phyloP scores from a whole-genome alignment of 2,113 vertebrate species.

The Tachysurus vachellii region DNA sequence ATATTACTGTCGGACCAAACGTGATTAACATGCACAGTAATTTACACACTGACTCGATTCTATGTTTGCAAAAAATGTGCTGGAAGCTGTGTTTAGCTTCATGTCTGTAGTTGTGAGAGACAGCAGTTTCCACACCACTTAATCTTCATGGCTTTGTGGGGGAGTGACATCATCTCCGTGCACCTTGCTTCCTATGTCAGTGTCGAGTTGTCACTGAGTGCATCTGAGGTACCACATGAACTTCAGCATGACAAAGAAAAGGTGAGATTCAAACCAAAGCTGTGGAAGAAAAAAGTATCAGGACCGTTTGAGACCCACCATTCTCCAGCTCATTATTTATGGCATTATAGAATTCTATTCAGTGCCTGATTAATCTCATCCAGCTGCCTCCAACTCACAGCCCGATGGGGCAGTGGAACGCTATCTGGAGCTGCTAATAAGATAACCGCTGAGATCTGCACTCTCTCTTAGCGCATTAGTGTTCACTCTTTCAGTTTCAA shows the following conservation, averaged over 20 bases:
- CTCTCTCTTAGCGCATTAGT: slow-evolving; percentile 75
- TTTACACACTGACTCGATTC: slow-evolving; percentile 20
- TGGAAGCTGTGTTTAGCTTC: slow-evolving; percentile 30
- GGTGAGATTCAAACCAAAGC: slow-evolving; percentile 50
- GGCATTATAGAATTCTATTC: slow-evolving; percentile 70
- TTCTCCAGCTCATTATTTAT: slow-evolving; percentile 67
- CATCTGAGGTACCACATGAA: background rate
- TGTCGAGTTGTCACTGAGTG: background rate
- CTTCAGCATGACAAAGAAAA: background rate
- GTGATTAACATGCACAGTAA: slow-evolving; percentile 47
- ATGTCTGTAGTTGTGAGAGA: slow-evolving; percentile 1
- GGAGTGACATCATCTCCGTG: background rate
- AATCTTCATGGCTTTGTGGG: background rate
- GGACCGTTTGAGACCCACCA: slow-evolving; percentile 56
- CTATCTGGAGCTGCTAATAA: slow-evolving; percentile 76
- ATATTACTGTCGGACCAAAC: slow-evolving; percentile 51
- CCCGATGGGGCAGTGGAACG: slow-evolving; percentile 67
- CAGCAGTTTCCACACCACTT: background rate
- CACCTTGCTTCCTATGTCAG: background rate
- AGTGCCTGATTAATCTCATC: slow-evolving; percentile 74
- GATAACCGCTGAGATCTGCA: slow-evolving; percentile 72
- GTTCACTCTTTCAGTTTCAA: slow-evolving; percentile 77
- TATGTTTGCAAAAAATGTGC: slow-evolving; percentile 36
- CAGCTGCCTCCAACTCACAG: slow-evolving; percentile 64
- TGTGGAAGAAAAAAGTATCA: slow-evolving; percentile 58